Evolutionary conservation across 2,888 invertebrate genomes (phyloP).

Genomic region (Neoitamus cyanurus): DNA sequence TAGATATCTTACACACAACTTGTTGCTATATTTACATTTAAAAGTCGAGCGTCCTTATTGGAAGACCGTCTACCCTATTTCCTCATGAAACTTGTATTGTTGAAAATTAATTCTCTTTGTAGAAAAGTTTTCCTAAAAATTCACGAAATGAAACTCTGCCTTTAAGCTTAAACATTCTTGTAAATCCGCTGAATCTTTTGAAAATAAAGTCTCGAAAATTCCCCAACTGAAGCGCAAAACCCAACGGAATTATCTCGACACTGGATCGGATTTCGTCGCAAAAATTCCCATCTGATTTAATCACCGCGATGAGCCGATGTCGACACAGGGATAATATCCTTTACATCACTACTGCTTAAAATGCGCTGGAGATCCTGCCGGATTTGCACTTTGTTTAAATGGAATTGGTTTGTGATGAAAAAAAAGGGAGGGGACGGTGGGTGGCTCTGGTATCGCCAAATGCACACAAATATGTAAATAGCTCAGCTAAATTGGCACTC

Average conservation of each 20-base stretch:
- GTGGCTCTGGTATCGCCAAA: neutral
- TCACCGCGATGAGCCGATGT: neutral
- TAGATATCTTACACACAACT: too few relatives aligned
- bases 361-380: neutral
- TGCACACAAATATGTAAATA: constrained; percentile 17
- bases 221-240: neutral
- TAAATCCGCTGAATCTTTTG: neutral
- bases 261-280: neutral
- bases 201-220: neutral
- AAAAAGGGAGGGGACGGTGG: neutral
- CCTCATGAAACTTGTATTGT: too few relatives aligned
- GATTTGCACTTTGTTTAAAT: neutral
- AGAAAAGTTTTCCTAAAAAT: too few relatives aligned
- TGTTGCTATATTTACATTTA: too few relatives aligned
- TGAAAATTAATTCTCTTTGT: too few relatives aligned
- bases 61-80: too few relatives aligned
- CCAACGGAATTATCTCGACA: neutral
- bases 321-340: neutral
- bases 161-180: neutral
- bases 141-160: neutral
- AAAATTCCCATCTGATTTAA: neutral
- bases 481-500: constrained; percentile 1
- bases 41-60: too few relatives aligned
- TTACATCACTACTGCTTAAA: neutral
- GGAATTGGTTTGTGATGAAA: neutral